phyloP scores from a whole-genome alignment of 2,888 invertebrate species.

The Lycophotia porphyrea region DNA sequence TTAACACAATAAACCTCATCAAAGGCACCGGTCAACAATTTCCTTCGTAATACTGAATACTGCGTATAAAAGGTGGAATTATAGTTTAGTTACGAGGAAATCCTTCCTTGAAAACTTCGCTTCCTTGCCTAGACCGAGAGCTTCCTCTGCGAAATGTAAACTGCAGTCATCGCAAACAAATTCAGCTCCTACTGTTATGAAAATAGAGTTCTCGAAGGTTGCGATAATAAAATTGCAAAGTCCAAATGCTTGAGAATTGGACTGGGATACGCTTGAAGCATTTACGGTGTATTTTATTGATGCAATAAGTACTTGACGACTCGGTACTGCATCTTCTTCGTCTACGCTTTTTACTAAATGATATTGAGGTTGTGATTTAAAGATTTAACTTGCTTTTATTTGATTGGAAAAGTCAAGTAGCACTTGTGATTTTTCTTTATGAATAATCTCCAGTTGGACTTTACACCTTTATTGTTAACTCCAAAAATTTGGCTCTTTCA shows the following conservation, averaged over 20 bases:
- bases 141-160: conserved; percentile 55
- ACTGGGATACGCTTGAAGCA: conserved; percentile 77
- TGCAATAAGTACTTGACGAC: conserved; percentile 82
- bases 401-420: neutral
- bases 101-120: conserved; percentile 68
- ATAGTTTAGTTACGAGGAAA: conserved; percentile 69
- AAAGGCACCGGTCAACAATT: neutral
- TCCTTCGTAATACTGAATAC: conserved; percentile 71
- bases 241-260: conserved; percentile 71
- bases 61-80: conserved; percentile 51
- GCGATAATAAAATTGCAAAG: conserved; percentile 42
- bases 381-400: conserved; percentile 31
- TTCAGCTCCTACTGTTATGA: conserved; percentile 36
- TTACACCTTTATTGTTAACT: neutral
- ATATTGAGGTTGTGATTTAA: conserved; percentile 45
- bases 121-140: conserved; percentile 71
- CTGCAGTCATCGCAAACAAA: conserved; percentile 34
- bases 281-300: conserved; percentile 84
- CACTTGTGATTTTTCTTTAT: neutral
- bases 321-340: conserved; percentile 55
- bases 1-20: neutral
- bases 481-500: neutral
- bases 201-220: conserved; percentile 27
- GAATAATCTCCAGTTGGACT: neutral
- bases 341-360: conserved; percentile 52